Base-by-base conservation (phyloP, 2,888 invertebrate species). In the Rhamphomyia laevipes region DNA sequence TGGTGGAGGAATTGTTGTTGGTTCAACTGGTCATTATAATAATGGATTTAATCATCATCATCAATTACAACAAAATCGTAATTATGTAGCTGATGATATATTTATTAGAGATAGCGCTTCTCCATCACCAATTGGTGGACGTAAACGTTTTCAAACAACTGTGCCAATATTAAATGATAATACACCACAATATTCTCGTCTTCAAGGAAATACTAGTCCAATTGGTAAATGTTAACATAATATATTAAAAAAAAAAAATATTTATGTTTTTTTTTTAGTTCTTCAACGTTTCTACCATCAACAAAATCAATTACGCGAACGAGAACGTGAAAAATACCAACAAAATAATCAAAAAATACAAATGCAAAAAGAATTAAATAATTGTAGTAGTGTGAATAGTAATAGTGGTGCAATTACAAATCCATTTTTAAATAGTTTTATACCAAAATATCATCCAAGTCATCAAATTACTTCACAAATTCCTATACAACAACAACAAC, bases 241-340 rank as follows among this genome's bases (percentile, higher is more conserved):
- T 7, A n/a, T 41, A 3, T 31, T 15, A 5, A 40, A 17, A 15
- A 10, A 41, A 18, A 11, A 17, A 13, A 41, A 18, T 18, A 13
- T 17, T 41, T 3, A 40, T 7, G 5, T 16, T 49, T 35, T 42
- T 13, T 15, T 54, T 54, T n/a, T 44, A 67, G 82, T 86, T 51
- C 72, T 85, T 57, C 85, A 85, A 65, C 74, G 85, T 64, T 86
- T 84, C 65, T 82, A 82, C 63, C 85, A 86, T 66, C 86, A 86
- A 64, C 84, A 81, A 63, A 83, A 82, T 62, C 85, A 85, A 65
- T 70, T 77, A 57, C 74, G 83, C 54, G 74, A 82, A 56, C 77
- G 64, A 51, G 70, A 70, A 55, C 54, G 63, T 5, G 67, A 67
- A 56, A 59, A 63, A 30, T 63, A 65, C 43, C 60, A 65, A 10